These are phyloP conservation scores for Diadumene lineata DNA, from an alignment of 92 coral and sea anemone species.

Conservation along the genomic window DNA sequence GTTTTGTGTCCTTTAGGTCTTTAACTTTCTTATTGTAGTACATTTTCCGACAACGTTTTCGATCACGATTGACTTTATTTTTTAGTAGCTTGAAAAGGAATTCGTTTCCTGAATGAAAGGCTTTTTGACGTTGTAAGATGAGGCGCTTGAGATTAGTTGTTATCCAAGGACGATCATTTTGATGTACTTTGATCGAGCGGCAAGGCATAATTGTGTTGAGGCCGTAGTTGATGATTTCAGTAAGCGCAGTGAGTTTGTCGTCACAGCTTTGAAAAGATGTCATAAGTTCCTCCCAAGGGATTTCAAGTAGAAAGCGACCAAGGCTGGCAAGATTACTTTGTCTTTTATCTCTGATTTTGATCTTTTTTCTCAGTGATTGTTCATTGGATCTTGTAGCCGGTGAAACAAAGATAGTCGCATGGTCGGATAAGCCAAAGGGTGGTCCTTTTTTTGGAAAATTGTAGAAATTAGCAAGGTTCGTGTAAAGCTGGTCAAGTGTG, in stretches of 20 bases:
- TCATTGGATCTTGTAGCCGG: slow-evolving; percentile 33
- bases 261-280: slow-evolving; percentile 45
- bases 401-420: slow-evolving; percentile 51
- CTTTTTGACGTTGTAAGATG: slow-evolving; percentile 56
- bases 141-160: slow-evolving; percentile 46
- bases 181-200: slow-evolving; percentile 46
- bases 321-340: slow-evolving; percentile 56
- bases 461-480: slow-evolving; percentile 48
- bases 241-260: slow-evolving; percentile 41
- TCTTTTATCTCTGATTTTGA: slow-evolving; percentile 59
- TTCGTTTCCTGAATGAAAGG: slow-evolving; percentile 34
- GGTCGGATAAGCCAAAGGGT: slow-evolving; percentile 68
- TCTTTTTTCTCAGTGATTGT: slow-evolving; percentile 53
- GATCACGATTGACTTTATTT: slow-evolving; percentile 57
- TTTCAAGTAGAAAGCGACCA: slow-evolving; percentile 41
- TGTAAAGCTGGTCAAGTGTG: slow-evolving; percentile 60
- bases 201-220: slow-evolving; percentile 61
- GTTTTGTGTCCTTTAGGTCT: slow-evolving; percentile 36
- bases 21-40: slow-evolving; percentile 51
- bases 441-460: slow-evolving; percentile 42
- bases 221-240: slow-evolving; percentile 52
- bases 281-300: slow-evolving; percentile 48
- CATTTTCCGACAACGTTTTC: slow-evolving; percentile 39
- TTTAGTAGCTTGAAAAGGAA: slow-evolving; percentile 41
- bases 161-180: slow-evolving; percentile 67